phyloP scores from a whole-genome alignment of 2,113 vertebrate species.

The Cyprinodon tularosa region DNA sequence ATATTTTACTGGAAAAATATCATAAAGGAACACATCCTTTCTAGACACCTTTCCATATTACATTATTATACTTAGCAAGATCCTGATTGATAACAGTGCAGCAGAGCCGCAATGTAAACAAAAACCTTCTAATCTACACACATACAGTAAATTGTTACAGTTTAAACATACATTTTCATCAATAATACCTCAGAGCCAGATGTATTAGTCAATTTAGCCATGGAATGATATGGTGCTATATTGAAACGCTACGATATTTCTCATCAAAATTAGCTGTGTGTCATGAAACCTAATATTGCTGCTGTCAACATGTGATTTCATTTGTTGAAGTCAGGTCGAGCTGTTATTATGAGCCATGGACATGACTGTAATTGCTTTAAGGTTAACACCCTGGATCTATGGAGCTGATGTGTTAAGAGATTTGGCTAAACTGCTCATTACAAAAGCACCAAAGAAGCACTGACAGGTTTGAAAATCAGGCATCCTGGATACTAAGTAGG shows the following conservation, averaged over 20 bases:
- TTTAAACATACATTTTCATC: neutral
- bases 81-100: neutral
- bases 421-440: no score
- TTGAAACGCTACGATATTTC: neutral
- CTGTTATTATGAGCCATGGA: neutral
- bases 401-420: no score
- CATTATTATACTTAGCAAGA: no score
- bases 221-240: neutral
- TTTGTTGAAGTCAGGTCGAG: neutral
- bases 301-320: neutral
- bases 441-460: no score
- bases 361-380: no score
- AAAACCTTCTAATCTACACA: conserved; percentile 6
- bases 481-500: no score
- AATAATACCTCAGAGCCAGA: neutral
- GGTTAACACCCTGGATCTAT: neutral
- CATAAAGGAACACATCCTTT: neutral
- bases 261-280: neutral
- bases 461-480: no score
- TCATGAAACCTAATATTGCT: neutral
- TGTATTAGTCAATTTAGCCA: neutral
- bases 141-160: neutral
- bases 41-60: neutral
- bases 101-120: neutral
- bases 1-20: neutral